Base-by-base conservation (phyloP, 2,888 invertebrate species). In the Amitus sp. region DNA sequence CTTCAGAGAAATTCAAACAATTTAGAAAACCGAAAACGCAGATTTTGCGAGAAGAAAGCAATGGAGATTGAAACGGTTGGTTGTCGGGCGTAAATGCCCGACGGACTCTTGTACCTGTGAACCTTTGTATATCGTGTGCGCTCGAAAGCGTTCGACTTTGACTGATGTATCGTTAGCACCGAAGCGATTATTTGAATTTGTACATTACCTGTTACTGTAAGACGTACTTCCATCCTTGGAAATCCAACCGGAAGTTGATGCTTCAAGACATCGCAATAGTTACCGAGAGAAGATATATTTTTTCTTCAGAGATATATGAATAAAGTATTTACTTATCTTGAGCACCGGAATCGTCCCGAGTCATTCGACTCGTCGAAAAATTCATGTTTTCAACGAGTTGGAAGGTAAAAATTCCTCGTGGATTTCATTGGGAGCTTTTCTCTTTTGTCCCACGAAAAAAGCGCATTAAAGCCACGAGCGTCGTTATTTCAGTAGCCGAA, bases 251-350 rank as follows among this genome's bases (percentile, higher is more conserved):
- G n/a, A 18, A 40, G 19, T 19, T n/a, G n/a, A n/a, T n/a, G n/a
- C n/a, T n/a, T n/a, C n/a, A n/a, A n/a, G n/a, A n/a, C n/a, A n/a
- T n/a, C n/a, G n/a, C n/a, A n/a, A n/a, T n/a, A n/a, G 18, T 6
- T 3, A 40, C 10, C 10, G 18, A 40, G 7, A n/a, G 30, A 19
- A 27, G 18, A 39, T 28, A 56, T 53, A 20, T 50, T 54, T 54
- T 57, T 54, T 54, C 40, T 51, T 47, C 58, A 47, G 42, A 51
- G 45, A 57, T 42, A 49, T 30, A 47, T 1, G 3, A 58, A 58
- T 56, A 58, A 58, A 62, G 51, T 62, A 62, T 62, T 62, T 18
- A n/a, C 4, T 47, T 47, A 28, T 28, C 28, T n/a, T n/a, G n/a
- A n/a, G n/a, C n/a, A n/a, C n/a, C n/a, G n/a, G n/a, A n/a, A n/a